Evolutionary conservation across 2,888 invertebrate species (phyloP).

Genomic region (Athalia circularis): DNA sequence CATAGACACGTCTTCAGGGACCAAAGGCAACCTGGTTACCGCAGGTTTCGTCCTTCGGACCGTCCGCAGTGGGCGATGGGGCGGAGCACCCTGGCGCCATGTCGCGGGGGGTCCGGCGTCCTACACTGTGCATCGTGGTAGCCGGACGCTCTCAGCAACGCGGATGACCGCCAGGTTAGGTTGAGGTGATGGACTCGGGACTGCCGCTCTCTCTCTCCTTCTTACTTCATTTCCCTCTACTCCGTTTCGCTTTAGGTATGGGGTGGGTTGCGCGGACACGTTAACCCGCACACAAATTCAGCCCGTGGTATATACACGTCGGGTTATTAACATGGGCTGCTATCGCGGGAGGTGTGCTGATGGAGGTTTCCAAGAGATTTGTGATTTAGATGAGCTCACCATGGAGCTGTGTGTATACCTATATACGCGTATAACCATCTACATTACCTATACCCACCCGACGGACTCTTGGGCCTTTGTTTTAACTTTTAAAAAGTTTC

Average conservation of each 20-base stretch:
- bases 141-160: constrained; percentile 51
- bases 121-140: constrained; percentile 50
- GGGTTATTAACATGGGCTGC: constrained; percentile 63
- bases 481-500: constrained; percentile 65
- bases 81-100: constrained; percentile 74
- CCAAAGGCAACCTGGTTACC: constrained; percentile 40
- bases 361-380: constrained; percentile 67
- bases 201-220: constrained; percentile 5
- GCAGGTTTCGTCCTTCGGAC: constrained; percentile 42
- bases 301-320: constrained; percentile 47
- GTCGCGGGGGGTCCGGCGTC: constrained; percentile 72
- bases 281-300: constrained; percentile 18
- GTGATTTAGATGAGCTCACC: constrained; percentile 71
- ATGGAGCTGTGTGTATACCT: constrained; percentile 16
- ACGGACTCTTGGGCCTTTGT: constrained; percentile 62
- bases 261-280: constrained; percentile 22
- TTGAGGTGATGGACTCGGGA: constrained; percentile 1
- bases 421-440: not conserved
- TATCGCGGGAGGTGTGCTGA: constrained; percentile 68
- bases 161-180: constrained; percentile 52
- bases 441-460: not conserved
- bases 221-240: not conserved
- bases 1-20: constrained; percentile 15
- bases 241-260: not conserved
- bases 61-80: constrained; percentile 52